Evolutionary conservation across 2,113 vertebrate species (phyloP).

Genomic region (Micronycteris hirsuta): DNA sequence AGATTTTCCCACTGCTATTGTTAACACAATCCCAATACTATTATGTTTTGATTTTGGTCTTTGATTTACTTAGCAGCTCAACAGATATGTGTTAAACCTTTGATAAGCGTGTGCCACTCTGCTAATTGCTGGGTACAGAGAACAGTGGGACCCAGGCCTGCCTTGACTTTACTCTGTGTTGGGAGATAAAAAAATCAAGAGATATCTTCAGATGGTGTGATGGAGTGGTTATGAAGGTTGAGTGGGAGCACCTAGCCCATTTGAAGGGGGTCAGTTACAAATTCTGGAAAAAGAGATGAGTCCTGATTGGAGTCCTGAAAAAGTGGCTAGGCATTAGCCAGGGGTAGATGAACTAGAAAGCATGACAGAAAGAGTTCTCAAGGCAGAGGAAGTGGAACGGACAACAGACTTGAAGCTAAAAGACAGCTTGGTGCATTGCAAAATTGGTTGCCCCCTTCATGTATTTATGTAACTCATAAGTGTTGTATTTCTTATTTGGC

Average conservation of each 20-base stretch:
- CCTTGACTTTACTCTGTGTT: background rate
- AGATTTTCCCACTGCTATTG: background rate
- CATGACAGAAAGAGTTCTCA: background rate
- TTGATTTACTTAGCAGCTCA: background rate
- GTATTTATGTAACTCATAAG: background rate
- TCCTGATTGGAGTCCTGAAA: background rate
- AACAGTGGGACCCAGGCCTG: accelerated
- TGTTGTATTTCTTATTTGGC: background rate
- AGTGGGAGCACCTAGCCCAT: background rate
- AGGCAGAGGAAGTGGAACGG: background rate
- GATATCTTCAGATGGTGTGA: background rate
- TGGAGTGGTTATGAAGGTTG: background rate
- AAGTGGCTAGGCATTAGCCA: background rate
- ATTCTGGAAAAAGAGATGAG: background rate
- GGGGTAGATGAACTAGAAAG: background rate
- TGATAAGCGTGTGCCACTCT: background rate
- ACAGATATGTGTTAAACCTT: background rate
- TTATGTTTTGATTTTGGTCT: background rate
- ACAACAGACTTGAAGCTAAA: background rate
- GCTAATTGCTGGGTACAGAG: background rate
- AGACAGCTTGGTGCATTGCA: background rate
- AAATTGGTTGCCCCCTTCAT: background rate
- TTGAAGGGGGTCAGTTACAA: background rate
- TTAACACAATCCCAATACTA: background rate
- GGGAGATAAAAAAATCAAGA: background rate